Conservation (phyloP, 2,113 vertebrate species). For the Pyxicephalus adspersus region DNA sequence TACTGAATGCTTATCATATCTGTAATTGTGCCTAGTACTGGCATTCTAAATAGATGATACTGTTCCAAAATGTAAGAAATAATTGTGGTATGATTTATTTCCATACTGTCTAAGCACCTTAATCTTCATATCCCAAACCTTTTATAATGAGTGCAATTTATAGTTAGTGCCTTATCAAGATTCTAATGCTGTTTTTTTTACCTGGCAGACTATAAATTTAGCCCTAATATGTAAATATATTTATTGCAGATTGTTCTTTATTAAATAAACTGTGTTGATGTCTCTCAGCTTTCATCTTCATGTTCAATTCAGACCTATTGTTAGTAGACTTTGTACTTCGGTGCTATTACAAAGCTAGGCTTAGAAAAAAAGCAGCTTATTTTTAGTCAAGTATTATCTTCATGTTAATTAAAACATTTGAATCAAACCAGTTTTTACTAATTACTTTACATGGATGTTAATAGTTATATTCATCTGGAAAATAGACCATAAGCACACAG, state of each 20-base stretch:
- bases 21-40: no score
- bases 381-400: slow-evolving; percentile 45
- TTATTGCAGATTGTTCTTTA: not conserved
- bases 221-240: not conserved
- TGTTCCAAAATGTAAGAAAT: no score
- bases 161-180: not conserved
- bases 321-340: not conserved
- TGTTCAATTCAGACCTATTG: slow-evolving; percentile 3
- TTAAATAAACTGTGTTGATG: not conserved
- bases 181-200: not conserved
- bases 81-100: no score
- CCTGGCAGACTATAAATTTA: not conserved
- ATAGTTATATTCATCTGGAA: slow-evolving; percentile 41
- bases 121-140: no score
- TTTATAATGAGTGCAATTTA: not conserved
- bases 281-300: not conserved
- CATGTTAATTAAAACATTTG: slow-evolving; percentile 52
- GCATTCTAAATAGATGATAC: no score
- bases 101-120: no score
- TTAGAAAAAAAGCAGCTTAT: slow-evolving; percentile 23
- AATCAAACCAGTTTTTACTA: slow-evolving; percentile 41
- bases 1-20: no score
- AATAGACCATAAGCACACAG: slow-evolving; percentile 45
- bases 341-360: not conserved
- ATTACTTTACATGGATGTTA: slow-evolving; percentile 49